A percentile compares a stretch with the other conserved stretches of the same genome.
phyloP scores from a whole-genome alignment of 1,140 invertebrate species.

The Lepidurus arcticus region DNA sequence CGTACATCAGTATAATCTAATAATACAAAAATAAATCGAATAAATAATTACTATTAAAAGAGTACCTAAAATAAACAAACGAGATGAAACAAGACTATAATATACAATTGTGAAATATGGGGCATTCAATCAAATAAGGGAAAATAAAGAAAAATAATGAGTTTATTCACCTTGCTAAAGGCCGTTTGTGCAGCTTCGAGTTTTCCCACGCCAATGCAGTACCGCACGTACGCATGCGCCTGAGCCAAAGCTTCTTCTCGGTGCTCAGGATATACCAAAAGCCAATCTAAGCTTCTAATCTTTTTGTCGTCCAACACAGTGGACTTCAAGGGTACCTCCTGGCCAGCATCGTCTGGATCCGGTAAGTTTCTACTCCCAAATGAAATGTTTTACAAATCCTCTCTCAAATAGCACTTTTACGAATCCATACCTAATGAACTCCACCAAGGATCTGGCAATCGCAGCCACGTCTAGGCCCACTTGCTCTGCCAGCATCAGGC shows the following conservation, averaged over 20 bases:
- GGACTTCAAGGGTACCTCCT: conserved; percentile 45
- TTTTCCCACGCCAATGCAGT: conserved; percentile 63
- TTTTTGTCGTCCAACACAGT: conserved; percentile 61
- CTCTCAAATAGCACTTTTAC: no score
- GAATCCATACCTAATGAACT: conserved; percentile 55
- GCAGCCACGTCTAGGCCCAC: conserved; percentile 73
- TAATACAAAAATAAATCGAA: neutral
- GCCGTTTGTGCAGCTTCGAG: conserved; percentile 57
- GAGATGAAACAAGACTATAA: no score
- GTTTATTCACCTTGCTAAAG: conserved; percentile 38
- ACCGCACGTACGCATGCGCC: conserved; percentile 77
- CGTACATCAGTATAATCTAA: neutral
- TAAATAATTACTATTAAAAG: neutral
- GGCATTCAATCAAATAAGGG: conserved; percentile 16
- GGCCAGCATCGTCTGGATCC: neutral
- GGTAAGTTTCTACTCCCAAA: neutral
- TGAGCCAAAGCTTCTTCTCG: conserved; percentile 72
- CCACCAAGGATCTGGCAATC: conserved; percentile 76
- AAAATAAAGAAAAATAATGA: conserved; percentile 26
- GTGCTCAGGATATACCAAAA: conserved; percentile 71
- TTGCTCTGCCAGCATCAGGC: conserved; percentile 61
- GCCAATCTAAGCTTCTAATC: conserved; percentile 81
- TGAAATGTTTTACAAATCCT: no score
- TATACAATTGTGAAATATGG: conserved; percentile 14
- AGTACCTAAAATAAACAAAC: neutral